Evolutionary conservation across 2,888 invertebrate species (phyloP).

Genomic region (Prionchulus punctatus): DNA sequence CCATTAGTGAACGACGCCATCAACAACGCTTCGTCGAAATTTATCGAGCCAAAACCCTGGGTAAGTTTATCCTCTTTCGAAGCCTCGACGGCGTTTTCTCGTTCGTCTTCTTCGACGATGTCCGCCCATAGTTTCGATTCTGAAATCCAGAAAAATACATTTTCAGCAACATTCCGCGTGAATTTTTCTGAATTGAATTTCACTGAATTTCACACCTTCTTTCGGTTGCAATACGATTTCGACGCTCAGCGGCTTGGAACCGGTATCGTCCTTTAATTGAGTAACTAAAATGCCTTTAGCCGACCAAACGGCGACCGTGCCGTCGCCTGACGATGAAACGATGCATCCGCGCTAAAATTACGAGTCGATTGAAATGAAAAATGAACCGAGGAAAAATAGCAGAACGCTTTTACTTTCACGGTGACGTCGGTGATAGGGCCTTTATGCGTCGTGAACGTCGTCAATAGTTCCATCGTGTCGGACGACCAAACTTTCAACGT

Average conservation of each 20-base stretch:
- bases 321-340: slow-evolving; percentile 32
- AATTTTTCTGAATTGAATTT: too few relatives aligned
- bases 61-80: not conserved
- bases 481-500: not conserved
- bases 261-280: not conserved
- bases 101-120: not conserved
- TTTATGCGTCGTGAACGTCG: not conserved
- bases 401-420: not conserved
- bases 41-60: not conserved
- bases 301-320: slow-evolving; percentile 34
- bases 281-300: slow-evolving; percentile 25
- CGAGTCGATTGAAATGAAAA: not conserved
- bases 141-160: not conserved
- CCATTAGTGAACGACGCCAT: not conserved
- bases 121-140: not conserved
- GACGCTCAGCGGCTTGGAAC: too few relatives aligned
- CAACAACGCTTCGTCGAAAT: not conserved
- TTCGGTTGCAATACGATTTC: too few relatives aligned
- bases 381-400: not conserved
- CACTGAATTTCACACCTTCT: too few relatives aligned
- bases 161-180: too few relatives aligned
- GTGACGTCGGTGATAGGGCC: not conserved
- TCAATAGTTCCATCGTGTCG: too few relatives aligned
- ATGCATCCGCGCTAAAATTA: slow-evolving; percentile 32
- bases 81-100: not conserved